Conservation (phyloP, 2,113 vertebrate genomes). For the Platanista minor region DNA sequence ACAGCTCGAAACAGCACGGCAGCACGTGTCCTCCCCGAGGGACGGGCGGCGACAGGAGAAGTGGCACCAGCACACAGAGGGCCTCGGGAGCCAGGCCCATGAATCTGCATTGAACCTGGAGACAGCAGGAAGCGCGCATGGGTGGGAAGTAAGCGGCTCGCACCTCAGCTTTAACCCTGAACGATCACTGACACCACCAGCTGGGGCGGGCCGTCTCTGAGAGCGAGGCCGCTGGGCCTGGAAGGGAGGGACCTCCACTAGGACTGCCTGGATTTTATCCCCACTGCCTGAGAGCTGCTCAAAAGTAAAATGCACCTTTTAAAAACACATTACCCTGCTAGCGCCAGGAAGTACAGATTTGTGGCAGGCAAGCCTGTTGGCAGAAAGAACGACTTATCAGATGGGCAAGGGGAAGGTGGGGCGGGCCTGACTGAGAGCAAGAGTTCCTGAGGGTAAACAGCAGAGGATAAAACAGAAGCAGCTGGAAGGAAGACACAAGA, state of each 20-base stretch:
- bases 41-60: neutral
- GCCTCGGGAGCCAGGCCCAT: neutral
- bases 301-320: neutral
- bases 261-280: neutral
- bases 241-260: neutral
- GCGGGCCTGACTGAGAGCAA: neutral
- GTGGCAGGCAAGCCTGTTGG: neutral
- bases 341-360: neutral
- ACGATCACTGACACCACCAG: neutral
- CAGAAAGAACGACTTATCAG: neutral
- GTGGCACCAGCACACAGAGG: fast-evolving
- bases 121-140: neutral
- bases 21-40: neutral
- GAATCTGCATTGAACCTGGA: neutral
- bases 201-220: neutral
- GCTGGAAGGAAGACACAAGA: neutral
- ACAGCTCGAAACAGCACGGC: neutral
- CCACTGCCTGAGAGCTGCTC: neutral
- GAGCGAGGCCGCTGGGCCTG: neutral
- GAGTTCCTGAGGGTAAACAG: neutral
- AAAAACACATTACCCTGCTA: neutral
- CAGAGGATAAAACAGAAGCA: neutral
- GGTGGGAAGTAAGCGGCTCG: neutral
- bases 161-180: neutral
- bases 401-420: neutral